These are phyloP conservation scores for Entelurus aequoreus DNA, from an alignment of 2,113 vertebrate genomes.

Conservation along the genomic window DNA sequence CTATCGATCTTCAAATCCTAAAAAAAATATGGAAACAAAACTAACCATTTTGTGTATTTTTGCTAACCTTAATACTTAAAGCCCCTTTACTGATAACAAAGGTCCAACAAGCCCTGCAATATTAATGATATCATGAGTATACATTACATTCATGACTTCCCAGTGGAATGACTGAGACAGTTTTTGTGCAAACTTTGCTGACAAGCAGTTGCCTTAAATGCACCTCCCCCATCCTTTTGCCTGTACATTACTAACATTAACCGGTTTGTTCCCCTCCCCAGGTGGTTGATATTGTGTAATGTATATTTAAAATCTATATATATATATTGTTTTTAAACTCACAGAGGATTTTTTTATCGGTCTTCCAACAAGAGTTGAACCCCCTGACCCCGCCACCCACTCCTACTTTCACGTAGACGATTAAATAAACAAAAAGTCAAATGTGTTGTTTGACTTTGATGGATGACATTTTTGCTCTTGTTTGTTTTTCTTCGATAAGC, in stretches of 20 bases:
- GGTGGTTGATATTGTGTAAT: conserved; percentile 40
- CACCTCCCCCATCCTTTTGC: conserved; percentile 15
- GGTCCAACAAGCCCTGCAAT: conserved; percentile 49
- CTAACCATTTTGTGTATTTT: conserved; percentile 13
- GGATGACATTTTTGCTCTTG: neutral
- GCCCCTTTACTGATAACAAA: conserved; percentile 13
- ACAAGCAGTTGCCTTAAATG: conserved; percentile 64
- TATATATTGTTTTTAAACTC: conserved; percentile 44
- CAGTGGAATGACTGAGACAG: conserved; percentile 35
- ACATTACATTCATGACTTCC: conserved; percentile 30
- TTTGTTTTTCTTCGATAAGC: neutral
- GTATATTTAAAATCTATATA: conserved; percentile 30
- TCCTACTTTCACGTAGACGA: conserved; percentile 51
- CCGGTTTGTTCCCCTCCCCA: conserved; percentile 22
- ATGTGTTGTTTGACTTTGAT: conserved; percentile 1
- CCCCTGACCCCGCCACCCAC: neutral
- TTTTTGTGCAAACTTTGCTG: conserved; percentile 54
- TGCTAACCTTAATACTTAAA: conserved; percentile 47
- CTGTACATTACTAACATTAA: conserved; percentile 15
- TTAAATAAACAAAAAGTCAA: conserved; percentile 42
- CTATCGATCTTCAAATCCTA: neutral
- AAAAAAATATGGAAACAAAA: neutral
- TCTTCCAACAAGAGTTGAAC: conserved; percentile 53
- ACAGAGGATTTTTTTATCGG: conserved; percentile 44
- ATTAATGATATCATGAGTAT: conserved; percentile 41